Base-by-base conservation (phyloP, 2,888 invertebrate species). In the Dryobotodes eremita region DNA sequence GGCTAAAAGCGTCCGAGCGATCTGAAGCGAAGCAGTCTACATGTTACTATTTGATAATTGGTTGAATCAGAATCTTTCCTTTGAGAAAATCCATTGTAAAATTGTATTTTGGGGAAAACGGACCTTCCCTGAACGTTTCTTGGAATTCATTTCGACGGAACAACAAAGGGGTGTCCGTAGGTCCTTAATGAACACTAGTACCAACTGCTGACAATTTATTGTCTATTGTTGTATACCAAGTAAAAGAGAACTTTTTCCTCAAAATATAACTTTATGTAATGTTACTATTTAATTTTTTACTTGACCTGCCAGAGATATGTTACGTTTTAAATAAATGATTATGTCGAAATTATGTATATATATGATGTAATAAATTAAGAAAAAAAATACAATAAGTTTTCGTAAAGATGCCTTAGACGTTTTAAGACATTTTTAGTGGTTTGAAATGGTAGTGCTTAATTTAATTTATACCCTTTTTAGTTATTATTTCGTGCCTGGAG, bases 321-420 rank as follows among this genome's bases (percentile, higher is more conserved):
- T 95, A 94, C 94, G 92, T 95, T 95, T 93, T 93, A 93, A 94
- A 93, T 93, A 94, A 94, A 94, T 95, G 92, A 94, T 94, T 95
- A 95, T 95, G 95, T 95, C 95, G 93, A 96, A 96, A 96, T 96
- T 96, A 96, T 96, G 96, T 96, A 96, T 96, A 96, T 96, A 96
- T 96, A 96, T 95, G 95, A 95, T 95, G 94, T 96, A 96, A 96
- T 96, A 95, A 95, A 96, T 95, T 96, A 95, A 95, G 95, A 95
- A 94, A 95, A 71, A 92, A 95, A 95, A 94, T 95, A 95, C 94
- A 95, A 92, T 96, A 96, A 95, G 95, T 96, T 96, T 96, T 96
- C 95, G 95, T 95, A 95, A 95, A 92, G 93, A 94, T 95, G 95
- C 96, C 95, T 95, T 96, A 96, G 95, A 95, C 91, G 92, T 95